A percentile compares a stretch with the other conserved stretches of the same genome.
These are phyloP conservation scores for Scelioninae gen. 1 DNA, from an alignment of 2,888 invertebrate genomes.

Conservation along the genomic window DNA sequence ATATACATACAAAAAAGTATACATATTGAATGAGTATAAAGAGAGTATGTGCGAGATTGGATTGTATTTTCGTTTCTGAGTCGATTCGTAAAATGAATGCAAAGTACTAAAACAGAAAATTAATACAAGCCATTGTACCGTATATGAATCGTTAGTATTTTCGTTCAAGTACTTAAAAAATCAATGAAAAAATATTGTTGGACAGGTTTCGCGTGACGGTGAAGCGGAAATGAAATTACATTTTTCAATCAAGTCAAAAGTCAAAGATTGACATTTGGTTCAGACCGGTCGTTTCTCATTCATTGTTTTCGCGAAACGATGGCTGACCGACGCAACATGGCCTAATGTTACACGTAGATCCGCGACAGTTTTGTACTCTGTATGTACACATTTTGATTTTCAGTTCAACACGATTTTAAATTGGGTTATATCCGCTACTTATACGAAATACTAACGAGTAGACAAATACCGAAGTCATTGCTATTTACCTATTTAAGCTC, in stretches of 20 bases:
- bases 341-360: slow-evolving; percentile 30
- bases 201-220: slow-evolving; percentile 15
- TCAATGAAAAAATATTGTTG: neutral
- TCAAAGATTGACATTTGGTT: slow-evolving; percentile 17
- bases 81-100: slow-evolving; percentile 32
- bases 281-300: slow-evolving; percentile 4
- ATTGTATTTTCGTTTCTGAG: slow-evolving; percentile 70
- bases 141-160: slow-evolving; percentile 42
- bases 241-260: neutral
- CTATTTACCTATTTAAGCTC: slow-evolving; percentile 83
- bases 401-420: neutral
- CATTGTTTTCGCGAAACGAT: slow-evolving; percentile 10
- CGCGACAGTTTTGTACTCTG: neutral
- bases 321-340: slow-evolving; percentile 14
- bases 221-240: slow-evolving; percentile 13
- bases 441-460: slow-evolving; percentile 78
- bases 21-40: slow-evolving; percentile 20
- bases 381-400: neutral
- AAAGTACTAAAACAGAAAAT: slow-evolving; percentile 31
- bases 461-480: slow-evolving; percentile 82
- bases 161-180: slow-evolving; percentile 35
- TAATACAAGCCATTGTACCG: slow-evolving; percentile 18
- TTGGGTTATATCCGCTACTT: slow-evolving; percentile 75
- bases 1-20: slow-evolving; percentile 32
- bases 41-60: slow-evolving; percentile 76